A percentile compares a stretch with the other conserved stretches of the same genome.
Evolutionary conservation across 2,888 invertebrate species (phyloP).

Genomic region (Volucella inanis): DNA sequence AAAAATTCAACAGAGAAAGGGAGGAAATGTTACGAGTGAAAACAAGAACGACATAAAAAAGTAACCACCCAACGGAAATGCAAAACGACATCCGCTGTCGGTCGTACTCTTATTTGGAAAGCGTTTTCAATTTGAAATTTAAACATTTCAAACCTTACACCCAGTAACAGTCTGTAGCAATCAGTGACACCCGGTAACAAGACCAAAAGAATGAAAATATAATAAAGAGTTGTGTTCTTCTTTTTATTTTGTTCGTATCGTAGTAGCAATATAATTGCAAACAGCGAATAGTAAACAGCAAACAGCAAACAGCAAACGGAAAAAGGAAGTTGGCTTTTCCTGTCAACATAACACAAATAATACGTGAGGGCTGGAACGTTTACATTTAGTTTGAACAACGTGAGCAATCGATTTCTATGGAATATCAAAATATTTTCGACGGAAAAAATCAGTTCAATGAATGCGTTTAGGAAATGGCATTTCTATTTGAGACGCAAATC

Average conservation of each 20-base stretch:
- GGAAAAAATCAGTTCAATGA: constrained; percentile 5
- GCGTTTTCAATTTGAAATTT: constrained; percentile 51
- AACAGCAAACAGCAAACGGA: constrained; percentile 62
- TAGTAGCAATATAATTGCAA: constrained; percentile 41
- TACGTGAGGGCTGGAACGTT: constrained; percentile 25
- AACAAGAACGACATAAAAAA: constrained; percentile 1
- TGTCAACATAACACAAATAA: constrained; percentile 41
- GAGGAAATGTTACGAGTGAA: constrained; percentile 32
- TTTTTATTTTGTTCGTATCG: constrained; percentile 2
- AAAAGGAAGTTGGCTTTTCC: constrained; percentile 71
- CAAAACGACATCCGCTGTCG: constrained; percentile 66
- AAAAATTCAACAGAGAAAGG: constrained; percentile 1
- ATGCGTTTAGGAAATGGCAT: not conserved
- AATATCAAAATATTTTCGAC: not conserved
- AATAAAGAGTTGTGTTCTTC: constrained; percentile 7
- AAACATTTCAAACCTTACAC: constrained; percentile 38
- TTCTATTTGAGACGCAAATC: no score
- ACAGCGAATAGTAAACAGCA: constrained; percentile 57
- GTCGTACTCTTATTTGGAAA: not conserved
- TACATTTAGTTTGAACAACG: constrained; percentile 1
- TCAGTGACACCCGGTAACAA: no score
- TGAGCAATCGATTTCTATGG: not conserved
- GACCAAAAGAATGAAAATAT: constrained; percentile 16
- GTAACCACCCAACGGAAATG: constrained; percentile 38
- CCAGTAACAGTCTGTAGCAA: not conserved